Conservation (phyloP, 2,113 vertebrate genomes). For the Neogale vison region DNA sequence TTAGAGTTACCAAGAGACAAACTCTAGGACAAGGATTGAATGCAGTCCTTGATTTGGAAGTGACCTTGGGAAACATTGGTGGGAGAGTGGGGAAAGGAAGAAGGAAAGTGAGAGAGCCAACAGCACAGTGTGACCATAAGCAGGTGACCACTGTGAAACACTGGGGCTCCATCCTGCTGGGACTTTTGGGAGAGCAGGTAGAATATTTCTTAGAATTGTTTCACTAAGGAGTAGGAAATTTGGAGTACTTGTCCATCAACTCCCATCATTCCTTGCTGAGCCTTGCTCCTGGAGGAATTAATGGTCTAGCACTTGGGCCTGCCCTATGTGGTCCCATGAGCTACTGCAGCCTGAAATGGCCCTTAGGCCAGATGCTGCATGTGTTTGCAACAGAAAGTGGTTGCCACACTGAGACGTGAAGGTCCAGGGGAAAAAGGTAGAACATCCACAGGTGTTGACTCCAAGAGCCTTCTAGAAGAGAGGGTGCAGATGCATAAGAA, state of each 20-base stretch:
- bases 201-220: background rate
- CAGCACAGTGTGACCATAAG: background rate
- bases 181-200: background rate
- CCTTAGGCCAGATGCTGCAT: background rate
- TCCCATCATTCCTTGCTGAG: background rate
- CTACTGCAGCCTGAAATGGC: background rate
- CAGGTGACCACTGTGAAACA: background rate
- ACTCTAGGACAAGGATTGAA: background rate
- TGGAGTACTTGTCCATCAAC: background rate
- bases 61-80: background rate
- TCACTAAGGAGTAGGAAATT: background rate
- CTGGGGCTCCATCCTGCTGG: background rate
- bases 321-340: background rate
- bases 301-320: background rate
- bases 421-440: rapidly evolving
- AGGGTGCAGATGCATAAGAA: background rate
- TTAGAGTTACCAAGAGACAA: background rate
- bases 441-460: too few species aligned
- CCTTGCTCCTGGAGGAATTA: background rate
- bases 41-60: background rate
- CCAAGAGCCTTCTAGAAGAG: background rate
- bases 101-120: background rate
- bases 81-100: background rate
- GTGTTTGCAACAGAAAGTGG: background rate
- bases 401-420: background rate